A percentile compares a stretch with the other conserved stretches of the same genome.
phyloP scores from a whole-genome alignment of 1,140 invertebrate species.

The Drosophila suzukii region DNA sequence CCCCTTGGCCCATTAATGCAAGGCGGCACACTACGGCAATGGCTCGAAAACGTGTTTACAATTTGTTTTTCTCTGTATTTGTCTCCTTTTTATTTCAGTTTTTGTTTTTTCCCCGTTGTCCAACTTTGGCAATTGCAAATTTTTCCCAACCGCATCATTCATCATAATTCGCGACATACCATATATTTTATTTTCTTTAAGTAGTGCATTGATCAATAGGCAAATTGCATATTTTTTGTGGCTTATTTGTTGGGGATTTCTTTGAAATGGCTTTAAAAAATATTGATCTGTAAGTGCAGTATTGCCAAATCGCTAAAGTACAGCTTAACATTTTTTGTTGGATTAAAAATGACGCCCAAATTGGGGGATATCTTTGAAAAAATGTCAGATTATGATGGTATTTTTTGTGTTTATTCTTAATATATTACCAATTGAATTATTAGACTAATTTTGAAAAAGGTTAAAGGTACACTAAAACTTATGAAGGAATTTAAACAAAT shows the following conservation, averaged over 20 bases:
- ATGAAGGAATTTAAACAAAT: too few relatives aligned
- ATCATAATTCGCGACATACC: slow-evolving; percentile 30
- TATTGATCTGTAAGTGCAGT: slow-evolving; percentile 1
- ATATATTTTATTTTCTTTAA: slow-evolving; percentile 20
- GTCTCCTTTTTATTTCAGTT: slow-evolving; percentile 34
- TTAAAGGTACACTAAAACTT: too few relatives aligned
- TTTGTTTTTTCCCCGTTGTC: slow-evolving; percentile 30
- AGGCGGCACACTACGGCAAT: slow-evolving; percentile 35
- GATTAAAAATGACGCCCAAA: background rate
- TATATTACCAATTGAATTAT: too few relatives aligned
- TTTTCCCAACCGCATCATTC: slow-evolving; percentile 47
- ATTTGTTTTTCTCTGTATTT: slow-evolving; percentile 46
- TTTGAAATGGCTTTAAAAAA: slow-evolving; percentile 7
- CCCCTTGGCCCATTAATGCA: slow-evolving; percentile 46
- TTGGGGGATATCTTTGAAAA: too few relatives aligned
- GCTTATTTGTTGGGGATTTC: slow-evolving; percentile 1
- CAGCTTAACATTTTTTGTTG: background rate
- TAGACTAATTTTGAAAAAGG: too few relatives aligned
- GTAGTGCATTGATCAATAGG: slow-evolving; percentile 36
- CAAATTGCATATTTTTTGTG: slow-evolving; percentile 15
- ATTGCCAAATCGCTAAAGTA: slow-evolving; percentile 6
- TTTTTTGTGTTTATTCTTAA: background rate
- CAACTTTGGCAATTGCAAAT: slow-evolving; percentile 32
- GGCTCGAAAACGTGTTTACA: slow-evolving; percentile 69
- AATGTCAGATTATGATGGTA: background rate